A percentile compares a stretch with the other conserved stretches of the same genome.
Conservation (phyloP, 2,113 vertebrate species). For the Hassar affinis region DNA sequence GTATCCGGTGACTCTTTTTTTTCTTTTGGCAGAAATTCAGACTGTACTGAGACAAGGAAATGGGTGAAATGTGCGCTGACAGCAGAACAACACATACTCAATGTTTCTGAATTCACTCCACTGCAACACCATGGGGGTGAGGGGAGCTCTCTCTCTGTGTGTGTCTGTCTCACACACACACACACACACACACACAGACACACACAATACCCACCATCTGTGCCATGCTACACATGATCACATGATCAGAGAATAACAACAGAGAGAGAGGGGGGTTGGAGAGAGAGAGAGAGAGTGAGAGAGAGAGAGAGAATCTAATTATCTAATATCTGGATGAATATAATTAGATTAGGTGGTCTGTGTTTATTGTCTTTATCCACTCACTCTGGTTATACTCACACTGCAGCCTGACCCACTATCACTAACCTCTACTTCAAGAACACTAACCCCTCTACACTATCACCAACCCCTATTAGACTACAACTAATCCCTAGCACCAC, state of each 20-base stretch:
- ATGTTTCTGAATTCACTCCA: background rate
- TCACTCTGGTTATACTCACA: background rate
- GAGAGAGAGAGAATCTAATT: slow-evolving; percentile 27
- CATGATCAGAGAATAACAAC: slow-evolving; percentile 46
- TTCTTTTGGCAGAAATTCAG: too few relatives aligned
- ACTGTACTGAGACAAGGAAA: background rate
- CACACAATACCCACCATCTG: slow-evolving; percentile 38
- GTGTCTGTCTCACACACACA: background rate
- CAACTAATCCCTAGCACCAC: background rate
- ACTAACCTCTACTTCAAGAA: background rate
- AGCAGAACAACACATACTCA: slow-evolving; percentile 5
- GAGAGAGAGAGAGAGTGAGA: background rate
- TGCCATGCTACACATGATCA: slow-evolving; percentile 41
- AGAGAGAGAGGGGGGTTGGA: background rate
- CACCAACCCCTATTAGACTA: background rate
- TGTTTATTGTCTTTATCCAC: slow-evolving; percentile 5
- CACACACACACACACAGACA: too few relatives aligned
- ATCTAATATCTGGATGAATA: slow-evolving; percentile 33
- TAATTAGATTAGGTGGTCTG: slow-evolving; percentile 6
- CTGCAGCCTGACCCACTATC: background rate
- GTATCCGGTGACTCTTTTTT: too few relatives aligned
- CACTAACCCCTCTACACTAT: background rate
- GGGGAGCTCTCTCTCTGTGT: background rate
- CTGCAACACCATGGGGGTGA: slow-evolving; percentile 21
- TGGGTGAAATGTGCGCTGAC: background rate